Conservation (phyloP, 2,888 invertebrate species). For the Germaria angustata region DNA sequence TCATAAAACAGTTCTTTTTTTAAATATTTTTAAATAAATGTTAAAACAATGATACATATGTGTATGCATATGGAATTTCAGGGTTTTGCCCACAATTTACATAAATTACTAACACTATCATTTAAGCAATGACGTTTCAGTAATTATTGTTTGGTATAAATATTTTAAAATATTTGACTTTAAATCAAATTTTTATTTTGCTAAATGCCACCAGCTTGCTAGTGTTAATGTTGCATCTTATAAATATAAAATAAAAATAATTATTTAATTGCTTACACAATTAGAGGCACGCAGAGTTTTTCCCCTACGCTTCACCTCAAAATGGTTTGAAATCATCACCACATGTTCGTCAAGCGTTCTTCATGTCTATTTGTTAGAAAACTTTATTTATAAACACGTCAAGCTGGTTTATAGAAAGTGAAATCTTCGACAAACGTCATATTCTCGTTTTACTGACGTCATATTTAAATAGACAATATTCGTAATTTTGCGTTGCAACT, state of each 20-base stretch:
- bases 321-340: background rate
- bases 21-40: too few relatives aligned
- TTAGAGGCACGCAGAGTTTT: background rate
- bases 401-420: background rate
- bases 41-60: too few relatives aligned
- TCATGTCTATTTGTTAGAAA: background rate
- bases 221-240: background rate
- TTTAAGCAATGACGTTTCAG: constrained; percentile 6
- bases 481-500: too few relatives aligned
- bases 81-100: background rate
- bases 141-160: background rate
- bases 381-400: background rate
- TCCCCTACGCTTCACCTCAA: background rate
- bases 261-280: background rate
- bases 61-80: too few relatives aligned
- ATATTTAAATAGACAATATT: background rate
- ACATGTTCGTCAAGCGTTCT: background rate
- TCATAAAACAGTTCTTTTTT: too few relatives aligned
- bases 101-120: background rate
- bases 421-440: background rate
- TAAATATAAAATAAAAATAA: background rate
- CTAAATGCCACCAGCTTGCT: background rate
- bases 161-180: too few relatives aligned
- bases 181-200: too few relatives aligned
- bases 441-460: background rate